Evolutionary conservation across 1,140 invertebrate species (phyloP), one percentile per base, ranked within the genome.

Genomic region (Drosophila truncata): DNA sequence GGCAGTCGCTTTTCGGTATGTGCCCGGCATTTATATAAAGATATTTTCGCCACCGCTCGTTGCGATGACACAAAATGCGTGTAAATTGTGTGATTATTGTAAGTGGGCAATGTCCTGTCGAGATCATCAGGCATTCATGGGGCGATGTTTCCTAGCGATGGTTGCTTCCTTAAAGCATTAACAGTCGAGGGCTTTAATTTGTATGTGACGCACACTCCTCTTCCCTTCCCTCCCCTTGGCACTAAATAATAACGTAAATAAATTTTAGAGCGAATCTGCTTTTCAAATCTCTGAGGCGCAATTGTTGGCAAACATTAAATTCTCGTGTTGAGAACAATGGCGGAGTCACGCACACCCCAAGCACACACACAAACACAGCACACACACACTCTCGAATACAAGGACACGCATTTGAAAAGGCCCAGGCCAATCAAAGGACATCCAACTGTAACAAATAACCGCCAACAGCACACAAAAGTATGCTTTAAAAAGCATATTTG

Each of bases 11-110:
- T 55, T 54, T 41, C 33, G 47, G 39, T 69, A 73, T 82, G 66
- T 82, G 82, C 59, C 59, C 67, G 59, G 79, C 76, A 87, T 87
- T 88, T 88, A 87, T 88, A 88, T 86, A 69, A 79, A 78, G 61
- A 79, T 66, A 77, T 83, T 77, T 76, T 80, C 39, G 49, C 50
- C 57, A 29, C 27, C 54, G 54, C 61, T 46, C 47, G 18, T 44
- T 35, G 44, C 46, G 41, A 46, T 58, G 59, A 65, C 75, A 71
- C 64, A 82, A 79, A 87, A 82, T 83, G 84, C 84, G 84, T 87
- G 84, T 87, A 87, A 87, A 87, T 87, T 84, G 84, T 87, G 84
- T 88, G 84, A 87, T 87, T 87, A 87, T 83, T 83, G 80, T 88
- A 83, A 87, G 80, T 87, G 84, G 77, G 55, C 57, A 78, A 41